These are phyloP conservation scores for Uloborus plumipes DNA, from an alignment of 2,888 invertebrate species.

Conservation along the genomic window DNA sequence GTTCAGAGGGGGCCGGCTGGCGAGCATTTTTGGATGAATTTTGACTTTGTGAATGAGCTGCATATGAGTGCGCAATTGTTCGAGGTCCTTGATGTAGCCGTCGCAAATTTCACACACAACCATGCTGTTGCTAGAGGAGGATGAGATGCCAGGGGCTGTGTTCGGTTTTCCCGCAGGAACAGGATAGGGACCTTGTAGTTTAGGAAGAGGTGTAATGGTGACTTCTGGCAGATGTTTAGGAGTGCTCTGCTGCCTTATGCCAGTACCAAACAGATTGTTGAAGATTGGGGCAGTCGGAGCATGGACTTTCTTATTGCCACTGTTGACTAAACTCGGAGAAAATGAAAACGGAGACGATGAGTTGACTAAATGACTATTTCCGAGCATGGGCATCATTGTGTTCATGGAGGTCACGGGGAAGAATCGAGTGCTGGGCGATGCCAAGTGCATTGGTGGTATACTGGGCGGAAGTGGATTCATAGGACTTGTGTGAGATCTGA, in stretches of 20 bases:
- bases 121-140: constrained; percentile 70
- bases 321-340: constrained; percentile 14
- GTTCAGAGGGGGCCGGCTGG: constrained; percentile 92
- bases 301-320: constrained; percentile 21
- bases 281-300: constrained; percentile 8
- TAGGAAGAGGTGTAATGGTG: constrained; percentile 44
- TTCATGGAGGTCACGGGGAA: constrained; percentile 32
- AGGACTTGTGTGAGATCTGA: constrained; percentile 37
- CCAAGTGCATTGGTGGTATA: constrained; percentile 24
- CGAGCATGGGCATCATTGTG: constrained; percentile 42
- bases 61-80: constrained; percentile 95
- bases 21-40: constrained; percentile 96
- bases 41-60: constrained; percentile 96
- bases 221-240: constrained; percentile 18
- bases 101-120: constrained; percentile 98
- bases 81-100: constrained; percentile 94
- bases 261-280: constrained; percentile 19
- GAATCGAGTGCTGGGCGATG: constrained; percentile 35
- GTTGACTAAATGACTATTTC: constrained; percentile 42
- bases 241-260: constrained; percentile 23
- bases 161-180: constrained; percentile 31
- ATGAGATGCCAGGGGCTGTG: background rate
- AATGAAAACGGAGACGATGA: constrained; percentile 47
- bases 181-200: constrained; percentile 54
- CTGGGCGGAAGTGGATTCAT: constrained; percentile 30